Evolutionary conservation across 2,888 invertebrate species (phyloP).

Genomic region (Acleris sparsana): DNA sequence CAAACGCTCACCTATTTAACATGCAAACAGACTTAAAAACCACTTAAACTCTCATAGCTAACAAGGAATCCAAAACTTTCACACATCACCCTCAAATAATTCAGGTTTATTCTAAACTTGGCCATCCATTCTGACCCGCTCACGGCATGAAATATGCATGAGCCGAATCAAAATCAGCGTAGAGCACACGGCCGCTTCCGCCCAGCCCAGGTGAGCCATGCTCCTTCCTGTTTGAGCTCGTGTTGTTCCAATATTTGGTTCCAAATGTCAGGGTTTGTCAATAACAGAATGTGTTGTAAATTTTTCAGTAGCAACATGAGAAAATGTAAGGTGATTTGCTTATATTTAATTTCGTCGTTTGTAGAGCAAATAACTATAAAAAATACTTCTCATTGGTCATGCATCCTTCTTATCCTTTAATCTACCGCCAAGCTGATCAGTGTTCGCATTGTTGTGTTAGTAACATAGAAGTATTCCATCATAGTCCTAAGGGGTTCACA

Average conservation of each 20-base stretch:
- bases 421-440: too few species aligned
- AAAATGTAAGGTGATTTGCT: too few species aligned
- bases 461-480: too few species aligned
- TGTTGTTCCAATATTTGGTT: conserved; percentile 5
- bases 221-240: conserved; percentile 5
- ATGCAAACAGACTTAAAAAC: neutral
- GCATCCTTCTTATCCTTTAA: too few species aligned
- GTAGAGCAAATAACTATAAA: too few species aligned
- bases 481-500: too few species aligned
- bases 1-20: neutral
- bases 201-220: conserved; percentile 33
- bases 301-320: too few species aligned
- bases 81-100: conserved; percentile 6
- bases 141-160: conserved; percentile 57
- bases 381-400: too few species aligned
- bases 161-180: conserved; percentile 48
- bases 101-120: conserved; percentile 22
- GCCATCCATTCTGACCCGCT: conserved; percentile 31
- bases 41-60: neutral
- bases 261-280: neutral
- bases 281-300: neutral
- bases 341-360: too few species aligned
- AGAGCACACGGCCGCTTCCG: conserved; percentile 37
- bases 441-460: too few species aligned
- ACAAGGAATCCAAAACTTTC: neutral